A percentile compares a stretch with the other conserved stretches of the same genome.
Conservation (phyloP, 2,113 vertebrate species). For the Petrocephalus zakoni region DNA sequence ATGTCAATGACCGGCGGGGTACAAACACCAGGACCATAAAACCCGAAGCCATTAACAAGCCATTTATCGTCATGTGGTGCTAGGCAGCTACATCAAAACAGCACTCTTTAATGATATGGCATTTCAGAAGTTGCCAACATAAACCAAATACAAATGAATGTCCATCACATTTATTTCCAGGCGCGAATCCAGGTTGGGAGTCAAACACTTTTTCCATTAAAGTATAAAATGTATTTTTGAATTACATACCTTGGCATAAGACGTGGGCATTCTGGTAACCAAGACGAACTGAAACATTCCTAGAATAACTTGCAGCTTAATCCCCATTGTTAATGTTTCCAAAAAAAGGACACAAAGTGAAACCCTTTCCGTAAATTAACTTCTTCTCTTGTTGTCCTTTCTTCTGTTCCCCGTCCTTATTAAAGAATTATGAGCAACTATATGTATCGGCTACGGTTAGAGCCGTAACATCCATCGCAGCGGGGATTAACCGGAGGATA, state of each 20-base stretch:
- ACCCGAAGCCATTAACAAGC: slow-evolving; percentile 18
- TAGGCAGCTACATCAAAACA: background rate
- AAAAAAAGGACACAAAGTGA: slow-evolving; percentile 38
- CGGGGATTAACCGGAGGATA: slow-evolving; percentile 9
- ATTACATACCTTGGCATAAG: slow-evolving; percentile 62
- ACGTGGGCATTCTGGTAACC: slow-evolving; percentile 62
- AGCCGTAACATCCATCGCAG: slow-evolving; percentile 8
- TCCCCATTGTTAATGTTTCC: slow-evolving; percentile 65
- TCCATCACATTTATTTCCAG: background rate
- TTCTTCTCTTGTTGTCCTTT: slow-evolving; percentile 16
- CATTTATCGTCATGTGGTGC: background rate
- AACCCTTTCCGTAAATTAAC: slow-evolving; percentile 35
- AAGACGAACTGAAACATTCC: slow-evolving; percentile 73
- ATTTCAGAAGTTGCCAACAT: slow-evolving; percentile 23
- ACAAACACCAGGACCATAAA: slow-evolving; percentile 34
- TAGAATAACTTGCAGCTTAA: slow-evolving; percentile 71
- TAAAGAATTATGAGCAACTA: slow-evolving; percentile 5
- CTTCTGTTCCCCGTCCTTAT: slow-evolving; percentile 16
- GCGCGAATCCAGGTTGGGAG: background rate
- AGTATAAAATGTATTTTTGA: background rate
- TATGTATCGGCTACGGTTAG: background rate
- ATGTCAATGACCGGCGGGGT: slow-evolving; percentile 56
- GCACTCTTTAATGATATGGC: background rate
- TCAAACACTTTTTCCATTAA: background rate
- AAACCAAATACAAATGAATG: background rate